A percentile compares a stretch with the other conserved stretches of the same genome.
phyloP scores from a whole-genome alignment of 2,888 invertebrate genomes.

The Ichneumoninae sp. region DNA sequence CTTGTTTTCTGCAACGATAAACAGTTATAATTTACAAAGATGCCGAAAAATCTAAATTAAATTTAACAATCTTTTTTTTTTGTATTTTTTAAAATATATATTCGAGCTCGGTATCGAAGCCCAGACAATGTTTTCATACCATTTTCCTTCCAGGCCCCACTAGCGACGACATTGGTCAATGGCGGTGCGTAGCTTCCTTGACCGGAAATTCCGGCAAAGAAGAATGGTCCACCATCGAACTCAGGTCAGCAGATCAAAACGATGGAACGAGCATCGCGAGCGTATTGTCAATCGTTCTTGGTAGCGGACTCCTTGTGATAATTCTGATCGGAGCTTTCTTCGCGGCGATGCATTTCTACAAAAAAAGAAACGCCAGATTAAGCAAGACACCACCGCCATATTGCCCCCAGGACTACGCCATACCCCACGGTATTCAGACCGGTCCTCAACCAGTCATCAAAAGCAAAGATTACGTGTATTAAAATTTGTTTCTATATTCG shows the following conservation, averaged over 20 bases:
- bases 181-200: slow-evolving; percentile 74
- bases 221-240: slow-evolving; percentile 53
- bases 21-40: not conserved
- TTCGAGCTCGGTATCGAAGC: not conserved
- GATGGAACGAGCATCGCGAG: not conserved
- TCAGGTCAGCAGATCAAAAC: not conserved
- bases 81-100: not conserved
- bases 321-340: slow-evolving; percentile 40
- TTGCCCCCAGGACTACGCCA: slow-evolving; percentile 38
- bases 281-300: slow-evolving; percentile 42
- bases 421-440: slow-evolving; percentile 1
- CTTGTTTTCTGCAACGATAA: not conserved
- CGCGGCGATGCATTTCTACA: slow-evolving; percentile 46
- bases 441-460: not conserved
- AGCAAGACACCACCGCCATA: slow-evolving; percentile 53
- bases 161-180: slow-evolving; percentile 70
- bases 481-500: not conserved
- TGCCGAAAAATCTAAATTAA: not conserved
- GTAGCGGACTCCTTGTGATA: slow-evolving; percentile 44
- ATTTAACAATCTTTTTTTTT: not conserved
- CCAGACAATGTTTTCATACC: not conserved
- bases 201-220: slow-evolving; percentile 46
- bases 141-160: slow-evolving; percentile 45
- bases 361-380: slow-evolving; percentile 19
- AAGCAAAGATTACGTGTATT: slow-evolving; percentile 46